Evolutionary conservation across 2,797 vertebrate genomes (phyloP).

Genomic region (Phyllotis vaccarum): DNA sequence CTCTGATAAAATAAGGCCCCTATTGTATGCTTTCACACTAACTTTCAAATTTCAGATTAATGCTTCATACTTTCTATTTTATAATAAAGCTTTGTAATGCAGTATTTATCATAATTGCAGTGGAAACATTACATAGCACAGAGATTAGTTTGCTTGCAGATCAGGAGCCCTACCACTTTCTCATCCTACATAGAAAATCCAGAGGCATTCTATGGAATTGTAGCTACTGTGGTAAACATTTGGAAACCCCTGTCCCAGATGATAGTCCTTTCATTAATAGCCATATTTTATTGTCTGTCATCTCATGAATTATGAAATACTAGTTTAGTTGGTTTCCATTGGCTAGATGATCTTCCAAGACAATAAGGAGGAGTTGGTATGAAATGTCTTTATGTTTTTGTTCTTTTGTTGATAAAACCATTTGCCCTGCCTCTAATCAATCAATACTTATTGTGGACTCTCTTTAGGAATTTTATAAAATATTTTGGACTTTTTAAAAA

Average conservation of each 20-base stretch:
- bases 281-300: background rate
- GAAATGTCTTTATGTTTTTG: conserved; percentile 10
- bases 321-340: background rate
- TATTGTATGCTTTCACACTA: background rate
- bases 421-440: background rate
- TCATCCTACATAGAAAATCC: background rate
- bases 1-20: background rate
- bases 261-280: background rate
- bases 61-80: background rate
- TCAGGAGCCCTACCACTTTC: background rate
- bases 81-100: background rate
- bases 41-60: conserved; percentile 1
- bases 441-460: background rate
- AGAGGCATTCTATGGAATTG: background rate
- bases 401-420: background rate
- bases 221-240: background rate
- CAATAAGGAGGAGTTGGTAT: background rate
- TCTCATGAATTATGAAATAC: background rate
- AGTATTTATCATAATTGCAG: background rate
- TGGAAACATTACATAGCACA: background rate
- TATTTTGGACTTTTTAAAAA: background rate
- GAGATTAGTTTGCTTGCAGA: background rate
- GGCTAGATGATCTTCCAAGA: background rate
- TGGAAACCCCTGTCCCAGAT: background rate
- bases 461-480: conserved; percentile 26